Base-by-base conservation (phyloP, 2,888 invertebrate genomes). In the Drosophila maculinotata region DNA sequence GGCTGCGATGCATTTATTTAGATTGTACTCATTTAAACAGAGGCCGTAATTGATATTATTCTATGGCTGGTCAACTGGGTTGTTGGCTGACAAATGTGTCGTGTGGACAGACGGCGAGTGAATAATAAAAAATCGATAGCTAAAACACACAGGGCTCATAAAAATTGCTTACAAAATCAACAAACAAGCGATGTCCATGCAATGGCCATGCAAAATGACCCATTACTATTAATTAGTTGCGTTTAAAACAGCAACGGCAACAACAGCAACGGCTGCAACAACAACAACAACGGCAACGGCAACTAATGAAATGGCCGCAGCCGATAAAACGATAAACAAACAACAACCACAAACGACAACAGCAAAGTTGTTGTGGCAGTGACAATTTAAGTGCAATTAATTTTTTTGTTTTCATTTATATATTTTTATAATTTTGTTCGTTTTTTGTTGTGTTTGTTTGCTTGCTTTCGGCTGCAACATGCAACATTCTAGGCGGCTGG, bases 181-280 rank as follows among this genome's bases (percentile, higher is more conserved):
- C 85, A 81, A 81, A 81, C 83, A 87, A 85, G 82, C 77, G 48
- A 62, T 70, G 53, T 51, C 53, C 69, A 76, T 70, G 79, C 84
- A 72, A 85, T 83, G 87, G 87, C 68, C 87, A 87, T 80, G 87
- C 87, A 82, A 82, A 82, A 84, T 82, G 81, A 81, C 75, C 87
- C 85, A 82, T 82, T 82, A 82, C 81, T 81, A 69, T 84, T 82
- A 81, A 81, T 81, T 87, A 81, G 81, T 81, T 81, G 85, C 87
- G 68, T 84, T 81, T 81, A 81, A 87, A 81, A 63, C 54, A 53
- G 26, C 74, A 56, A 56, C 62, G 47, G 23, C 48, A 42, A 28
- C 51, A 58, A 33, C 49, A 48, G 30, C 38, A 36, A 30, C 44
- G 60, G 31, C 47, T 25, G 9, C 38, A 77, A 57, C 54, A 64